These are phyloP conservation scores for Phocides pigmalion DNA, from an alignment of 1,140 invertebrate genomes.

Conservation along the genomic window DNA sequence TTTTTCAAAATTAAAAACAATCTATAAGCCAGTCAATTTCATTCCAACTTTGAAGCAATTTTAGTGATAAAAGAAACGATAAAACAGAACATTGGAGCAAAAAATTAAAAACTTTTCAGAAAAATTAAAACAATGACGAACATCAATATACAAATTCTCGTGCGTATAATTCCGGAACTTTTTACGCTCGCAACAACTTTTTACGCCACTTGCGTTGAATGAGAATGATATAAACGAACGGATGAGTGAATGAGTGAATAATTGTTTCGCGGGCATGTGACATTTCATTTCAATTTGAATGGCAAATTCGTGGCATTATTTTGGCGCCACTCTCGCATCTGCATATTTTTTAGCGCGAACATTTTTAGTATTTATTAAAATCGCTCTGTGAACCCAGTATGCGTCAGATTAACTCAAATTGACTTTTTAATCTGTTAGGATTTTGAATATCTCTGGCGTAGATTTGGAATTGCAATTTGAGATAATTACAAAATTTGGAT, in stretches of 20 bases:
- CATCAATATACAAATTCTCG: constrained; percentile 20
- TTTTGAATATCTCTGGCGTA: constrained; percentile 7
- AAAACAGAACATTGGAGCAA: not conserved
- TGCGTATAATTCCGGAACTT: constrained; percentile 18
- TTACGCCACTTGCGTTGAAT: constrained; percentile 31
- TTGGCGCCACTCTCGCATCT: constrained; percentile 52
- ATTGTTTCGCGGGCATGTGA: constrained; percentile 58
- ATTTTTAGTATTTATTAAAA: constrained; percentile 45
- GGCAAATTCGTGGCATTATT: constrained; percentile 66
- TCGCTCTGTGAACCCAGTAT: constrained; percentile 34
- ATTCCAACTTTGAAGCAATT: too few relatives aligned
- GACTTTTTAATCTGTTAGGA: constrained; percentile 22
- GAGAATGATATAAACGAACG: constrained; percentile 34
- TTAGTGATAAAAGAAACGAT: not conserved
- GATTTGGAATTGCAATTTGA: too few relatives aligned
- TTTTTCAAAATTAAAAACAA: too few relatives aligned
- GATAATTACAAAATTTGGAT: too few relatives aligned
- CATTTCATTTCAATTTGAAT: constrained; percentile 71
- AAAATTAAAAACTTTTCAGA: not conserved
- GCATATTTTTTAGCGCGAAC: constrained; percentile 55
- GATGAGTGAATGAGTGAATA: constrained; percentile 51
- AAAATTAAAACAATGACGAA: constrained; percentile 16
- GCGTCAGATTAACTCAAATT: constrained; percentile 27
- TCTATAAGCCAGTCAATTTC: not conserved
- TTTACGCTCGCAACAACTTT: constrained; percentile 23